A percentile compares a stretch with the other conserved stretches of the same genome.
These are phyloP conservation scores for Melipona bicolor DNA, from an alignment of 2,888 invertebrate species.

Conservation along the genomic window DNA sequence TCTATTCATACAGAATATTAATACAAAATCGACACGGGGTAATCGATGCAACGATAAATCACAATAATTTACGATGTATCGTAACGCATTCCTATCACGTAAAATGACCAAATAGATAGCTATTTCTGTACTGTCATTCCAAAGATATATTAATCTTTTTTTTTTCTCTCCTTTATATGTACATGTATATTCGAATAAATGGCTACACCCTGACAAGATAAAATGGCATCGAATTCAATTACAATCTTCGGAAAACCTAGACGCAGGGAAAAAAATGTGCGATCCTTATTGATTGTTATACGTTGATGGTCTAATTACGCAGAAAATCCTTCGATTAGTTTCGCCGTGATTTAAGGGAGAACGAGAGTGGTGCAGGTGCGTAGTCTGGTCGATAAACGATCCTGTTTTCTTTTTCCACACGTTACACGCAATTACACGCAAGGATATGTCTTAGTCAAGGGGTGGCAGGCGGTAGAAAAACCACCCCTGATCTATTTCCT, in stretches of 20 bases:
- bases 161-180: not conserved
- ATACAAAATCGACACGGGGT: conserved; percentile 14
- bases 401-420: conserved; percentile 38
- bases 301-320: conserved; percentile 11
- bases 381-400: conserved; percentile 32
- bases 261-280: not conserved
- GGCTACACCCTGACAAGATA: not conserved
- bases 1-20: conserved; percentile 21
- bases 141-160: not conserved
- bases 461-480: conserved; percentile 39
- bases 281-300: not conserved
- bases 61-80: conserved; percentile 21
- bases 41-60: conserved; percentile 34
- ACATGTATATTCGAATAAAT: not conserved
- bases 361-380: conserved; percentile 39
- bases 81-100: conserved; percentile 4
- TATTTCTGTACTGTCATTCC: not conserved
- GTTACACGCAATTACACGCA: conserved; percentile 51
- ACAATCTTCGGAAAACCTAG: not conserved
- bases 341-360: conserved; percentile 11
- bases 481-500: conserved; percentile 53
- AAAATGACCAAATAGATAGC: not conserved
- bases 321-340: conserved; percentile 33
- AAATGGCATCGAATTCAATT: conserved; percentile 20
- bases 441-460: conserved; percentile 25